phyloP scores from a whole-genome alignment of 2,113 vertebrate species.

The Periophthalmus modestus region DNA sequence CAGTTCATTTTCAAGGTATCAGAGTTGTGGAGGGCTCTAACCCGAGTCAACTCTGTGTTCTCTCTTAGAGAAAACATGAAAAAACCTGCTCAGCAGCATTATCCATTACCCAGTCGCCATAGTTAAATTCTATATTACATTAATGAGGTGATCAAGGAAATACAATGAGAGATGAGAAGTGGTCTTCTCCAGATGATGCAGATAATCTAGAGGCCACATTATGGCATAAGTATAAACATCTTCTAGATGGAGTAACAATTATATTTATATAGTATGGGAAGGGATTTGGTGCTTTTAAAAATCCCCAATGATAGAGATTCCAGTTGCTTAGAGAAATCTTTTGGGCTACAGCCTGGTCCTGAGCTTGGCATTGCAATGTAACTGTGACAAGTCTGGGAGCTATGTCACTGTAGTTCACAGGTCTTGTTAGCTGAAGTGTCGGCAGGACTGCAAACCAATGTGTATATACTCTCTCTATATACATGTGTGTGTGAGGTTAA shows the following conservation, averaged over 20 bases:
- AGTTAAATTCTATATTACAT: background rate
- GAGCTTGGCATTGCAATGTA: slow-evolving; percentile 72
- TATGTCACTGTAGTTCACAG: slow-evolving; percentile 74
- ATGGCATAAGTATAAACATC: background rate
- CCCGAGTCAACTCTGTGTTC: slow-evolving; percentile 45
- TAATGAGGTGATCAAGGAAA: background rate
- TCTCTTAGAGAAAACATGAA: slow-evolving; percentile 23
- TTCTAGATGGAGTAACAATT: slow-evolving; percentile 4
- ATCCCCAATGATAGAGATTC: slow-evolving; percentile 38
- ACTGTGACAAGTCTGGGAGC: slow-evolving; percentile 70
- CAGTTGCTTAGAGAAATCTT: slow-evolving; percentile 52
- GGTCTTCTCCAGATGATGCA: background rate
- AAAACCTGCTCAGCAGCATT: slow-evolving; percentile 25
- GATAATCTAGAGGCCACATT: background rate
- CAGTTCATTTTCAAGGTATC: slow-evolving; percentile 71
- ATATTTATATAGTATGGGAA: slow-evolving; percentile 26
- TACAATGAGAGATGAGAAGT: background rate
- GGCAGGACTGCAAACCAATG: slow-evolving; percentile 67
- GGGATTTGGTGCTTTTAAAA: slow-evolving; percentile 37
- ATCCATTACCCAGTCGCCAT: slow-evolving; percentile 8
- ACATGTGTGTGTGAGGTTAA: slow-evolving; percentile 47
- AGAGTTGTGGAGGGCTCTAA: slow-evolving; percentile 36
- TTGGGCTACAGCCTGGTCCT: slow-evolving; percentile 52
- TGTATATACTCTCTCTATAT: slow-evolving; percentile 51
- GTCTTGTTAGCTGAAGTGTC: slow-evolving; percentile 74